Evolutionary conservation across 2,797 vertebrate species (phyloP).

Genomic region (Sternotherus odoratus): DNA sequence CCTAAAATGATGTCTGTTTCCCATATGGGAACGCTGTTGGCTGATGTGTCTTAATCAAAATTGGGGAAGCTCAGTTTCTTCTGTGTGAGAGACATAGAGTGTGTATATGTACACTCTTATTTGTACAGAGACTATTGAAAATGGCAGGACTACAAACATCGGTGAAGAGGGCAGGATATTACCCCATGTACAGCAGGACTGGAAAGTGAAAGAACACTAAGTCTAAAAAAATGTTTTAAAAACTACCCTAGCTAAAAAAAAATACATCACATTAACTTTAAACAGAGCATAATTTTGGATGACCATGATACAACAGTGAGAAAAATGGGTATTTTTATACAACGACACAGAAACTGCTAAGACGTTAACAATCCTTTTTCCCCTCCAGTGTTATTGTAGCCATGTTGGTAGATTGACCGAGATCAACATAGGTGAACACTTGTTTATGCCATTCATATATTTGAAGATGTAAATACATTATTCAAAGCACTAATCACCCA

Average conservation of each 20-base stretch:
- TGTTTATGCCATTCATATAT: background rate
- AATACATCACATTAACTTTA: background rate
- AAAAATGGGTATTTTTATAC: constrained; percentile 4
- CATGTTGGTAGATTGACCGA: background rate
- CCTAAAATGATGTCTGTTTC: background rate
- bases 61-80: background rate
- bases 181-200: constrained; percentile 39
- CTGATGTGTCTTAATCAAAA: background rate
- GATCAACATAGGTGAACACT: constrained; percentile 34
- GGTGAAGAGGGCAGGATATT: constrained; percentile 47
- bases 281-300: background rate
- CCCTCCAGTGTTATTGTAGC: background rate
- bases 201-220: constrained; percentile 43
- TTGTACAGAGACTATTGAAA: background rate
- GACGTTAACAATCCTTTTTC: background rate
- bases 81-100: background rate
- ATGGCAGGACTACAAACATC: constrained; percentile 46
- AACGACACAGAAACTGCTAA: constrained; percentile 29
- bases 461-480: background rate
- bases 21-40: background rate
- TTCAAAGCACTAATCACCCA: constrained; percentile 11
- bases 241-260: constrained; percentile 10
- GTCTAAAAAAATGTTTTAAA: constrained; percentile 5
- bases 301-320: constrained; percentile 8
- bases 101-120: background rate